Evolutionary conservation across 2,888 invertebrate species (phyloP).

Genomic region (Pheosia gnoma): DNA sequence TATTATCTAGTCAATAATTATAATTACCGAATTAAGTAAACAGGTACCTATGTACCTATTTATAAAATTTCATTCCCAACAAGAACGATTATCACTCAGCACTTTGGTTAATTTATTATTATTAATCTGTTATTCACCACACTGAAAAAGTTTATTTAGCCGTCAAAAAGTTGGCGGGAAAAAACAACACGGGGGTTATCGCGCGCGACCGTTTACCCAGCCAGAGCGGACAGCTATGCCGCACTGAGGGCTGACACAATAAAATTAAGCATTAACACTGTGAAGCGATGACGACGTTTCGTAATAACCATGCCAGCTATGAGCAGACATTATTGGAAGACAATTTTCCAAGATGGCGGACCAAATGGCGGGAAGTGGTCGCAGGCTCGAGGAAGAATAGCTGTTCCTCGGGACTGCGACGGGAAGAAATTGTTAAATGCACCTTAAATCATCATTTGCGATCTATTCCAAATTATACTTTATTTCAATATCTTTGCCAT

Average conservation of each 20-base stretch:
- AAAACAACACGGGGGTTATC: slow-evolving; percentile 43
- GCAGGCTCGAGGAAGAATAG: slow-evolving; percentile 14
- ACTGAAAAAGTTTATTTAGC: slow-evolving; percentile 23
- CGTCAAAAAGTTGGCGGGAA: slow-evolving; percentile 45
- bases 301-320: slow-evolving; percentile 60
- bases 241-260: slow-evolving; percentile 69
- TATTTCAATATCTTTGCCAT: too few relatives aligned
- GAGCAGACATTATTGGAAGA: slow-evolving; percentile 56
- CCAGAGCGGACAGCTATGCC: slow-evolving; percentile 60
- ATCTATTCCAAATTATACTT: too few relatives aligned
- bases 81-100: slow-evolving; percentile 14
- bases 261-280: slow-evolving; percentile 63
- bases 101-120: slow-evolving; percentile 11
- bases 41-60: not conserved
- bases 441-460: too few relatives aligned
- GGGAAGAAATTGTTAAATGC: slow-evolving; percentile 11
- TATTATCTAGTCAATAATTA: too few relatives aligned
- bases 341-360: slow-evolving; percentile 64
- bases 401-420: slow-evolving; percentile 11
- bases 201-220: slow-evolving; percentile 61
- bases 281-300: slow-evolving; percentile 52
- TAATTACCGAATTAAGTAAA: too few relatives aligned
- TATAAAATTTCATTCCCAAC: slow-evolving; percentile 5
- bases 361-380: slow-evolving; percentile 50
- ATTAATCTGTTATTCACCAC: slow-evolving; percentile 22